A percentile compares a stretch with the other conserved stretches of the same genome.
Conservation (phyloP, 2,888 invertebrate species). For the Rhaphigaster nebulosa region DNA sequence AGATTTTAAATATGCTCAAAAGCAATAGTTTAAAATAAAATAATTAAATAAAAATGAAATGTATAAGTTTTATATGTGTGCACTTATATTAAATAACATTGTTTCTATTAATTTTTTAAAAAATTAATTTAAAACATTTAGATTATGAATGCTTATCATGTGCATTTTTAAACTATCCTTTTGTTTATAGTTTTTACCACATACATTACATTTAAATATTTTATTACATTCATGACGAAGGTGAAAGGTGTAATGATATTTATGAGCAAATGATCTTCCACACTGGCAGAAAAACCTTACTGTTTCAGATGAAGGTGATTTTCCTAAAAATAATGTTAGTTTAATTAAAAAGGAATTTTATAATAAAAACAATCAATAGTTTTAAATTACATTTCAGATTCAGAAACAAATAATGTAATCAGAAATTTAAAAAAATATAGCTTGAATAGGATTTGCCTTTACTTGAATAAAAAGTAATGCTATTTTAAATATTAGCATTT, state of each 20-base stretch:
- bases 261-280: slow-evolving; percentile 58
- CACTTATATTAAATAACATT: background rate
- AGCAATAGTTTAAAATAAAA: background rate
- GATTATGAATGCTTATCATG: slow-evolving; percentile 42
- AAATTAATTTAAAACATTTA: background rate
- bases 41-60: slow-evolving; percentile 7
- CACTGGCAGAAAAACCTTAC: slow-evolving; percentile 54
- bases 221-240: slow-evolving; percentile 59
- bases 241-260: slow-evolving; percentile 56
- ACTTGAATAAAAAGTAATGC: too few relatives aligned
- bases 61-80: background rate
- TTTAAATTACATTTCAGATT: background rate
- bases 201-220: slow-evolving; percentile 53
- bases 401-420: background rate
- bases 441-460: too few relatives aligned
- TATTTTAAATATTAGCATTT: too few relatives aligned
- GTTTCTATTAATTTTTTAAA: background rate
- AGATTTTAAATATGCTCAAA: background rate
- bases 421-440: background rate
- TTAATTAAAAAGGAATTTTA: background rate
- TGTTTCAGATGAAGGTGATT: background rate
- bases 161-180: slow-evolving; percentile 55
- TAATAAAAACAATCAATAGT: background rate
- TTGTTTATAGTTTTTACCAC: slow-evolving; percentile 55
- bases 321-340: slow-evolving; percentile 37